Evolutionary conservation across 2,888 invertebrate genomes (phyloP).

Genomic region (Dendrolimus houi): DNA sequence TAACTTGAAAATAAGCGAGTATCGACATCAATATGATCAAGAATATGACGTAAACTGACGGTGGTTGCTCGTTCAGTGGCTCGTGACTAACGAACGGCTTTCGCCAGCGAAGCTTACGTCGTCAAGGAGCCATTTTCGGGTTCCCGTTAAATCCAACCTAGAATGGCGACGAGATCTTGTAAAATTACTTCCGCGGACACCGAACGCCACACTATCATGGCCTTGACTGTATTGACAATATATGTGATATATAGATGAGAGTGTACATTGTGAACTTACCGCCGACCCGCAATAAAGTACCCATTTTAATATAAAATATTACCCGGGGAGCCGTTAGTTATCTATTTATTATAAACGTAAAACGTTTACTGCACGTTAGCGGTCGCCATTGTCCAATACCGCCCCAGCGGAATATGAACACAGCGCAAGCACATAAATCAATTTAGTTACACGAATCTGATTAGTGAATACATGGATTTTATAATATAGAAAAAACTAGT

Average conservation of each 20-base stretch:
- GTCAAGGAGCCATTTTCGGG: slow-evolving; percentile 29
- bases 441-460: slow-evolving; percentile 15
- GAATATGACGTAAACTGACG: slow-evolving; percentile 9
- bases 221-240: slow-evolving; percentile 37
- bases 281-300: slow-evolving; percentile 33
- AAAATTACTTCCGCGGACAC: slow-evolving; percentile 39
- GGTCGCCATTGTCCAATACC: slow-evolving; percentile 22
- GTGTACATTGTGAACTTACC: slow-evolving; percentile 43
- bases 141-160: slow-evolving; percentile 25
- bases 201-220: slow-evolving; percentile 19
- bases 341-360: slow-evolving; percentile 32
- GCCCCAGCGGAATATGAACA: slow-evolving; percentile 17
- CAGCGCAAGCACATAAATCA: slow-evolving; percentile 24
- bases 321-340: slow-evolving; percentile 31
- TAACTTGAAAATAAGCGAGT: not conserved
- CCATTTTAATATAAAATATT: slow-evolving; percentile 42
- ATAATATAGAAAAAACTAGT: no score
- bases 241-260: slow-evolving; percentile 45
- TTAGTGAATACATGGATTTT: no score
- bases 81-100: slow-evolving; percentile 38
- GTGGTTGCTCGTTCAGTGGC: slow-evolving; percentile 26
- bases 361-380: slow-evolving; percentile 7
- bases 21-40: slow-evolving; percentile 5
- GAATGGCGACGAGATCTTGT: slow-evolving; percentile 25
- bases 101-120: slow-evolving; percentile 11